These are phyloP conservation scores for Colius striatus DNA, from an alignment of 2,113 vertebrate species.

Conservation along the genomic window DNA sequence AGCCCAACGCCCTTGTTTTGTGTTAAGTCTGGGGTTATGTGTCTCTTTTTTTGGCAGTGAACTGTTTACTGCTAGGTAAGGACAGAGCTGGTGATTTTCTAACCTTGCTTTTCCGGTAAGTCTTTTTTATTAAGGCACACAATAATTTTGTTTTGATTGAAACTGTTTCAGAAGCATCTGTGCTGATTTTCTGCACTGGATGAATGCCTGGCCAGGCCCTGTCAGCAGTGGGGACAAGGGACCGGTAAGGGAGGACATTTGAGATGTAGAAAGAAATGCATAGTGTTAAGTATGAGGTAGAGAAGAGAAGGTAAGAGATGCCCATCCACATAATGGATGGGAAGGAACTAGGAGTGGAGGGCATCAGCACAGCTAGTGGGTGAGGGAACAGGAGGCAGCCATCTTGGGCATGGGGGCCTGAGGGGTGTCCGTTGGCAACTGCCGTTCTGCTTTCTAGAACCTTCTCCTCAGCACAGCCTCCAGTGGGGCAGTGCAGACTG, in stretches of 20 bases:
- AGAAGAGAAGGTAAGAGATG: fast-evolving
- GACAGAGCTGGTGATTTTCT: not conserved
- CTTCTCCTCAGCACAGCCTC: not conserved
- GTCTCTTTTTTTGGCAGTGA: not conserved
- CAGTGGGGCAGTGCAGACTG: fast-evolving
- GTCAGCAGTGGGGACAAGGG: not conserved
- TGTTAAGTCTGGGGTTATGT: fast-evolving
- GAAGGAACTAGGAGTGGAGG: not conserved
- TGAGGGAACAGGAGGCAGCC: not conserved
- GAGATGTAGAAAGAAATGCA: not conserved
- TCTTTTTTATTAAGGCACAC: not conserved
- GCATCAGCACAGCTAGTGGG: fast-evolving
- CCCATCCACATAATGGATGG: fast-evolving
- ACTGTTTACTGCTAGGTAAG: not conserved
- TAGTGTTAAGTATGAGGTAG: not conserved
- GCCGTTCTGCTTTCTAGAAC: not conserved
- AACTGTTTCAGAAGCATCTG: not conserved
- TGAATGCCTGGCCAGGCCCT: fast-evolving
- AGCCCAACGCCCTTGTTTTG: not conserved
- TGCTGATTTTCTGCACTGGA: not conserved
- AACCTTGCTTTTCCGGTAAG: not conserved
- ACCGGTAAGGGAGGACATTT: not conserved
- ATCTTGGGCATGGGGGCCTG: not conserved
- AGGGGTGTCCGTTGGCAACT: fast-evolving
- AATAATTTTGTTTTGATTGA: not conserved